phyloP scores from a whole-genome alignment of 2,113 vertebrate genomes.

The Acrocephalus kingi region DNA sequence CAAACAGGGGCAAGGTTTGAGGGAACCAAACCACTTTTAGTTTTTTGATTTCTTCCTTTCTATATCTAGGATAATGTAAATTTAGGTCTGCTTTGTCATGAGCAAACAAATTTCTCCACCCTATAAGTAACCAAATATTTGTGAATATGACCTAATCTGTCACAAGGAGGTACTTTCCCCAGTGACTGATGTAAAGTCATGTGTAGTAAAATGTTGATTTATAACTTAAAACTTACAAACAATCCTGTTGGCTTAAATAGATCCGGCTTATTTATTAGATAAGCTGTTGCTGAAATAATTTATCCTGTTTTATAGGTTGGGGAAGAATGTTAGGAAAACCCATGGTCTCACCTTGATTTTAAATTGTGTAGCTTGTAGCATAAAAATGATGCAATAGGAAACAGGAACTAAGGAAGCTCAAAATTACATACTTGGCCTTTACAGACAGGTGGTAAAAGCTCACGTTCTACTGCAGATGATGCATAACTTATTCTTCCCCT shows the following conservation, averaged over 20 bases:
- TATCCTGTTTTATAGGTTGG: background rate
- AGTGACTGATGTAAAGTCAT: background rate
- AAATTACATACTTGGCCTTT: background rate
- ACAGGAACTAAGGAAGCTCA: background rate
- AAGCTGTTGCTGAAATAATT: background rate
- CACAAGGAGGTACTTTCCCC: background rate
- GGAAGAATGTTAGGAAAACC: background rate
- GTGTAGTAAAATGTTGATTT: background rate
- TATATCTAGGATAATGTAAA: background rate
- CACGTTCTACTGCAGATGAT: background rate
- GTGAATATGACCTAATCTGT: background rate
- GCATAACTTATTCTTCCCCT: background rate
- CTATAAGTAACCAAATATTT: background rate
- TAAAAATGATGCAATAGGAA: background rate
- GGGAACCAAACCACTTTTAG: fast-evolving
- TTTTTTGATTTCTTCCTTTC: background rate
- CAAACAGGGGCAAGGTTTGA: background rate
- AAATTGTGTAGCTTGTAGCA: background rate
- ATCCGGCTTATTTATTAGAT: background rate
- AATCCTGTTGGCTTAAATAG: background rate
- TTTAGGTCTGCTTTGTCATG: background rate
- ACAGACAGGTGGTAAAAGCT: background rate
- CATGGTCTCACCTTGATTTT: background rate
- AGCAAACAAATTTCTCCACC: background rate
- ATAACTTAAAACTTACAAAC: background rate